phyloP scores from a whole-genome alignment of 2,113 vertebrate species.

The Cyanocitta stelleri region DNA sequence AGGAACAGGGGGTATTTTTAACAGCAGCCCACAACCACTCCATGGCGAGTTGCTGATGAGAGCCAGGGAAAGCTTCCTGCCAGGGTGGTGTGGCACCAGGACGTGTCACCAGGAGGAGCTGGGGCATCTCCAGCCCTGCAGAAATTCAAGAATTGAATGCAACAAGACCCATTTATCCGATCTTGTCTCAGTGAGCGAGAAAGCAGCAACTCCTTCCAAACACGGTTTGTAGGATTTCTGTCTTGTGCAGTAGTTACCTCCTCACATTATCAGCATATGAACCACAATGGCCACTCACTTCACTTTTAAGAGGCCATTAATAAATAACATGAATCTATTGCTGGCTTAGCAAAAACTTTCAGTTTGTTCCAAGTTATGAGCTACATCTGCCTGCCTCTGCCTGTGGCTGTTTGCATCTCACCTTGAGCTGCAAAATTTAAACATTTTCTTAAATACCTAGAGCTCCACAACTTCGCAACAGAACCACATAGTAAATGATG shows the following conservation, averaged over 20 bases:
- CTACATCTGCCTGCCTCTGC: not conserved
- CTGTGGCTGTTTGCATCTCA: not conserved
- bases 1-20: not conserved
- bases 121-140: not conserved
- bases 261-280: rapidly evolving
- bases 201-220: not conserved
- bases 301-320: not conserved
- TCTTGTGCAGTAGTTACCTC: not conserved
- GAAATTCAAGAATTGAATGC: not conserved
- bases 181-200: rapidly evolving
- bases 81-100: no score
- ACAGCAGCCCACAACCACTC: not conserved
- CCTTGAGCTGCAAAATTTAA: not conserved
- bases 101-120: not conserved
- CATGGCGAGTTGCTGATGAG: not conserved
- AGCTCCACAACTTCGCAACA: not conserved
- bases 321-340: not conserved
- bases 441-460: not conserved
- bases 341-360: not conserved
- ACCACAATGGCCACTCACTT: not conserved
- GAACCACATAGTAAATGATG: not conserved
- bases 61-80: not conserved
- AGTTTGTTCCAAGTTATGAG: not conserved
- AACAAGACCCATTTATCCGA: not conserved
- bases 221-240: not conserved